Percentiles rank a stretch among this genome's conserved stretches.
phyloP scores from a whole-genome alignment of 1,140 invertebrate species.

The Mamestra configurata region DNA sequence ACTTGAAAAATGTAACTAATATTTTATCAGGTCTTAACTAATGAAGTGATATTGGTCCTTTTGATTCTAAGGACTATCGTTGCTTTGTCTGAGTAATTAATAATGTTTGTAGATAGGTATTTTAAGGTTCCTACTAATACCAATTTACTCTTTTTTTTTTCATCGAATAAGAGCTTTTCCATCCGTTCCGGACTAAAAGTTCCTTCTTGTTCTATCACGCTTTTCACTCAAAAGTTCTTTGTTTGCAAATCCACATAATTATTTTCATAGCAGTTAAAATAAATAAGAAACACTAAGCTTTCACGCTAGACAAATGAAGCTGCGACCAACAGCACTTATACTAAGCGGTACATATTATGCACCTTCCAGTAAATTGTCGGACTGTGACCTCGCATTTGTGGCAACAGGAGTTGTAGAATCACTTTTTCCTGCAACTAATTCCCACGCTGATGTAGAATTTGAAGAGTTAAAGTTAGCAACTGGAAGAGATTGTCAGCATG shows the following conservation, averaged over 20 bases:
- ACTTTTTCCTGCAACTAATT: conserved; percentile 28
- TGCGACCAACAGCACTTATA: neutral
- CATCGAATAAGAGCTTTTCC: no score
- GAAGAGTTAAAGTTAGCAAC: conserved; percentile 30
- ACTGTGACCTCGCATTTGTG: conserved; percentile 12
- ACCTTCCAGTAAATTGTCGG: conserved; percentile 4
- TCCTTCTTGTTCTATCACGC: neutral
- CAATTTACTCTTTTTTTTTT: no score
- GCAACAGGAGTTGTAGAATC: neutral
- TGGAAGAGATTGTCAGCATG: conserved; percentile 19
- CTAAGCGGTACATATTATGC: conserved; percentile 17
- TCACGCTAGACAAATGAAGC: conserved; percentile 8
- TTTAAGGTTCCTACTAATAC: no score
- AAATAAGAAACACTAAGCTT: conserved; percentile 7
- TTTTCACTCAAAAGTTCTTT: neutral
- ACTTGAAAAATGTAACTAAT: conserved; percentile 5
- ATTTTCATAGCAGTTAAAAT: neutral
- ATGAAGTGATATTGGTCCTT: neutral
- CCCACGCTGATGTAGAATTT: conserved; percentile 9
- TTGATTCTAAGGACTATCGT: neutral
- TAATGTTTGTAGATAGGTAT: no score
- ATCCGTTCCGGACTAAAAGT: no score
- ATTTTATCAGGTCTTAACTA: neutral
- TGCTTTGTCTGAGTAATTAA: neutral
- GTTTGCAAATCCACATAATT: neutral